A percentile compares a stretch with the other conserved stretches of the same genome.
Evolutionary conservation across 2,797 vertebrate genomes (phyloP).

Genomic region (Neosalanx taihuensis): DNA sequence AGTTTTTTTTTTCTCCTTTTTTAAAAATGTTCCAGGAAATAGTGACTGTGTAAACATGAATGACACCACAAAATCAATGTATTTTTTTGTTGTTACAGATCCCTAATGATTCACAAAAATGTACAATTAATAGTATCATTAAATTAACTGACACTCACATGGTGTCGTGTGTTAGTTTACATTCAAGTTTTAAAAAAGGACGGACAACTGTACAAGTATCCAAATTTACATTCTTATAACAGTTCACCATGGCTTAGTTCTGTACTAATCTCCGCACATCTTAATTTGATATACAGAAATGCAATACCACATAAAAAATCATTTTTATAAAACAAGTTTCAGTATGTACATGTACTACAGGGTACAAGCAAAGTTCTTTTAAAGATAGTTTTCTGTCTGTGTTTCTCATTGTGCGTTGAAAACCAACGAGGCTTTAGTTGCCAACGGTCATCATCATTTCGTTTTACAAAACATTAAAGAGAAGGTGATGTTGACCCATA

Average conservation of each 20-base stretch:
- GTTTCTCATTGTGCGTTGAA: slow-evolving; percentile 32
- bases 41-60: slow-evolving; percentile 53
- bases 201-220: slow-evolving; percentile 62
- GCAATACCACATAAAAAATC: slow-evolving; percentile 29
- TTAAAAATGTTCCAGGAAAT: slow-evolving; percentile 1
- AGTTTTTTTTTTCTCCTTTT: background rate
- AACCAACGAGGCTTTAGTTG: slow-evolving; percentile 8
- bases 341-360: slow-evolving; percentile 59
- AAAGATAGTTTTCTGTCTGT: slow-evolving; percentile 32
- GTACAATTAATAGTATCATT: slow-evolving; percentile 35
- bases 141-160: slow-evolving; percentile 33
- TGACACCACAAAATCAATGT: slow-evolving; percentile 42
- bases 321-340: slow-evolving; percentile 55
- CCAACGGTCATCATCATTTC: slow-evolving; percentile 13
- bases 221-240: slow-evolving; percentile 71
- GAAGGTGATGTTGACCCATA: slow-evolving; percentile 29
- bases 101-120: slow-evolving; percentile 17
- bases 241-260: slow-evolving; percentile 73
- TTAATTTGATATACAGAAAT: slow-evolving; percentile 30
- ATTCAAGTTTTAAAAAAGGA: slow-evolving; percentile 49
- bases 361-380: slow-evolving; percentile 34
- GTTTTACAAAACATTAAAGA: background rate
- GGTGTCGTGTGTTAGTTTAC: slow-evolving; percentile 61
- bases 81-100: slow-evolving; percentile 33
- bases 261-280: slow-evolving; percentile 13